These are phyloP conservation scores for Galemys pyrenaicus DNA, from an alignment of 2,113 vertebrate genomes.

Conservation along the genomic window DNA sequence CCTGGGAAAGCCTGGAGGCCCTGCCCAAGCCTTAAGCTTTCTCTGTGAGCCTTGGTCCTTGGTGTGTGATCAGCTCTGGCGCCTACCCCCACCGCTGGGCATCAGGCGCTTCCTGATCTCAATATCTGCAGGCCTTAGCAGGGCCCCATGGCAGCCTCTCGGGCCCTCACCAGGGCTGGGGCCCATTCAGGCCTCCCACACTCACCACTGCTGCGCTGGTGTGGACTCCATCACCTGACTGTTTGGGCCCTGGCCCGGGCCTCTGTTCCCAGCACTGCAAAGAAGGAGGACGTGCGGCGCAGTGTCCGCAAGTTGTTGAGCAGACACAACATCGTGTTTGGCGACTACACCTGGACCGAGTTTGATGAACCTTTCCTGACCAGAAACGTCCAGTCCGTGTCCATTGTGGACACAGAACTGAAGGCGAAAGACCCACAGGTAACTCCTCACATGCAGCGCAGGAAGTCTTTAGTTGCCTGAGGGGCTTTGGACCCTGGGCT, in stretches of 20 bases:
- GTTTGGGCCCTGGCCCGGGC: background rate
- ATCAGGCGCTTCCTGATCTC: too few species aligned
- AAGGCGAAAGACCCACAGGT: constrained; percentile 86
- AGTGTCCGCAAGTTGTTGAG: constrained; percentile 90
- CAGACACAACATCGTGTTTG: constrained; percentile 92
- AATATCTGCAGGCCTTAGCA: too few species aligned
- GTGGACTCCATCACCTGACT: background rate
- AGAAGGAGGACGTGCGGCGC: constrained; percentile 88
- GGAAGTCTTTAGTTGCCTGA: background rate
- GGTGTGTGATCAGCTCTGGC: too few species aligned
- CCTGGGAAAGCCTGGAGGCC: too few species aligned
- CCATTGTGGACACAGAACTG: constrained; percentile 91
- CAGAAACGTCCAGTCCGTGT: constrained; percentile 91
- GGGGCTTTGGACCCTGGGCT: background rate
- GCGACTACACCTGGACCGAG: constrained; percentile 94
- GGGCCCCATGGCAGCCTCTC: too few species aligned
- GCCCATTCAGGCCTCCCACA: too few species aligned
- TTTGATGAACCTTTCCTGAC: constrained; percentile 94
- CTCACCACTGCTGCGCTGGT: too few species aligned
- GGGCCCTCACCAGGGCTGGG: too few species aligned
- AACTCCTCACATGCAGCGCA: background rate
- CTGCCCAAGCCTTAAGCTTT: too few species aligned
- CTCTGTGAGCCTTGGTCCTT: too few species aligned
- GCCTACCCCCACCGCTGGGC: too few species aligned
- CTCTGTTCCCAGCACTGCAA: constrained; percentile 87